These are phyloP conservation scores for Falcunculus frontatus DNA, from an alignment of 2,113 vertebrate genomes.

Conservation along the genomic window DNA sequence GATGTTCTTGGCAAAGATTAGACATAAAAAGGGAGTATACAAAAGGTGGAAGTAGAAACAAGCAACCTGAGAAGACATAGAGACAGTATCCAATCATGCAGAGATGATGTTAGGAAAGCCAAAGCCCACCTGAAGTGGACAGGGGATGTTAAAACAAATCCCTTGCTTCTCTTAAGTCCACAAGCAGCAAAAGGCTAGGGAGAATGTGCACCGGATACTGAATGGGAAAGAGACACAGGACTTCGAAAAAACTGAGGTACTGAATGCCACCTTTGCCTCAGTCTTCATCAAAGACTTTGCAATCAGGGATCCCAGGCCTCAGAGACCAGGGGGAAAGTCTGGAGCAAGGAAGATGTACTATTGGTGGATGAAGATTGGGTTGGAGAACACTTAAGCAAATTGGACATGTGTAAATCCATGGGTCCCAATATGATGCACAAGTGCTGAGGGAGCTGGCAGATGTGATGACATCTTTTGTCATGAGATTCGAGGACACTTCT, in stretches of 20 bases:
- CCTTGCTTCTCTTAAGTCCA: neutral
- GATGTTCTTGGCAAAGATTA: neutral
- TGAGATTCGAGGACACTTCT: neutral
- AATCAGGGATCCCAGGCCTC: neutral
- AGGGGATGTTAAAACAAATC: neutral
- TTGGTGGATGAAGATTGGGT: neutral
- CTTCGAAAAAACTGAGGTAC: neutral
- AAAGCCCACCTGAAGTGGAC: neutral
- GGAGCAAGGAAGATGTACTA: neutral
- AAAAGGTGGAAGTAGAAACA: neutral
- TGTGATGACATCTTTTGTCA: neutral
- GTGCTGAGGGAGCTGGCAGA: neutral
- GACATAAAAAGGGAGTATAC: neutral
- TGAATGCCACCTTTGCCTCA: neutral
- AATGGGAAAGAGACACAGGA: neutral
- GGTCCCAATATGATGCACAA: neutral
- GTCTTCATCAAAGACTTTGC: neutral
- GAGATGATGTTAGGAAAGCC: neutral
- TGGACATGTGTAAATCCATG: neutral
- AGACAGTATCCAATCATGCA: neutral
- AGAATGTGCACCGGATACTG: neutral
- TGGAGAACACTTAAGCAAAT: neutral
- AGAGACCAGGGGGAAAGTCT: neutral
- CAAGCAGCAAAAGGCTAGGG: neutral
- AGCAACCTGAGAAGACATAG: neutral